phyloP scores from a whole-genome alignment of 2,797 vertebrate species.

The Sebastes nivosus region DNA sequence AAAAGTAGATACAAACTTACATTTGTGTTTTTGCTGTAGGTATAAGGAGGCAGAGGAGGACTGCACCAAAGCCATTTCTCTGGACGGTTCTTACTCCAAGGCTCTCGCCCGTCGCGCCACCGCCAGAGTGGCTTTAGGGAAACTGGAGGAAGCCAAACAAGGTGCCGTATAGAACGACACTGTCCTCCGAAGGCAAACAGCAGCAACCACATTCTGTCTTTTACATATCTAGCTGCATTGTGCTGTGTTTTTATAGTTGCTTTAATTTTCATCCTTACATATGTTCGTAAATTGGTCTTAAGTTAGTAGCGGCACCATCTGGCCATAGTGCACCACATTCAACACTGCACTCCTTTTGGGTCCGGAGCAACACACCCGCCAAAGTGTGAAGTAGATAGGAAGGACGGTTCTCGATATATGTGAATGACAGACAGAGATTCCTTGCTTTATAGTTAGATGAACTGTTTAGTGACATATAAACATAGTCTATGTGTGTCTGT shows the following conservation, averaged over 20 bases:
- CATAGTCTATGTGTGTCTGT: neutral
- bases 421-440: no score
- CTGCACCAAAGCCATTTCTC: constrained; percentile 87
- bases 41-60: constrained; percentile 92
- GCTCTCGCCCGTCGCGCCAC: constrained; percentile 94
- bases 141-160: constrained; percentile 87
- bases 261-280: neutral
- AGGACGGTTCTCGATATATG: no score
- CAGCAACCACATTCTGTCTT: neutral
- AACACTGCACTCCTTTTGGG: neutral
- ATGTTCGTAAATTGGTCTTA: neutral
- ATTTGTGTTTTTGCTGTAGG: constrained; percentile 67
- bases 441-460: no score
- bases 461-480: neutral
- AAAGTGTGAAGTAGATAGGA: no score
- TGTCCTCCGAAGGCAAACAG: neutral
- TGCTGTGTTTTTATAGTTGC: neutral
- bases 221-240: no score
- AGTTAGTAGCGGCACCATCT: neutral
- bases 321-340: neutral
- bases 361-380: no score
- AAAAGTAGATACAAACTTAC: accelerated
- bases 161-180: constrained; percentile 73
- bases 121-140: constrained; percentile 88
- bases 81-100: constrained; percentile 92